Percentiles rank a stretch among this genome's conserved stretches.
Evolutionary conservation across 2,113 vertebrate species (phyloP).

Genomic region (Alectura lathami): DNA sequence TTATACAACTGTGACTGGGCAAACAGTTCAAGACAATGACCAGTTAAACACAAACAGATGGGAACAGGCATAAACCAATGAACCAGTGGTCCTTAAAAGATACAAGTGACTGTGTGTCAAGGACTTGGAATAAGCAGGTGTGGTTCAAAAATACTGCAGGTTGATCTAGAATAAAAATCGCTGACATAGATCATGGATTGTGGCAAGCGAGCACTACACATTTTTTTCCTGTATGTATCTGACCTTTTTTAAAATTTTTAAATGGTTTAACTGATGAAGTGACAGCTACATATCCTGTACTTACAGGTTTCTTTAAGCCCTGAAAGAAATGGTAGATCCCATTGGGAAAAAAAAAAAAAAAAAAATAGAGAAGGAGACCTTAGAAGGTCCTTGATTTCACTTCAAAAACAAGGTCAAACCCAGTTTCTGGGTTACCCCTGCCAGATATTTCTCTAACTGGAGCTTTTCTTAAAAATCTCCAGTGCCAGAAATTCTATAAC

Average conservation of each 20-base stretch:
- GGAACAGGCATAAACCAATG: background rate
- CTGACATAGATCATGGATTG: background rate
- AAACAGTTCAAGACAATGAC: background rate
- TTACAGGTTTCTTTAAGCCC: background rate
- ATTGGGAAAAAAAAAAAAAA: background rate
- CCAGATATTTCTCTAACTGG: background rate
- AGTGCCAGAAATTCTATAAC: background rate
- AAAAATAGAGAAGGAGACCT: background rate
- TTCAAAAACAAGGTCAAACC: background rate
- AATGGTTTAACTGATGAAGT: background rate
- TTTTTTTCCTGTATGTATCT: background rate
- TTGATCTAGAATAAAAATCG: background rate
- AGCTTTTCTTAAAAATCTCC: background rate
- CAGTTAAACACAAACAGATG: background rate
- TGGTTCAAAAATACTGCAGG: background rate
- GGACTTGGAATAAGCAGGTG: background rate
- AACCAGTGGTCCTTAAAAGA: background rate
- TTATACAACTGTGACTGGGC: background rate
- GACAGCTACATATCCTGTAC: background rate
- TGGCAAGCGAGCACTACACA: fast-evolving
- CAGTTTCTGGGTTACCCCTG: background rate
- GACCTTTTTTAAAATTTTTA: background rate
- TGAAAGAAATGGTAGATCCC: background rate
- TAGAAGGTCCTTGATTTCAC: background rate
- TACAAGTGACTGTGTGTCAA: background rate